These are phyloP conservation scores for Papilio protenor DNA, from an alignment of 2,888 invertebrate species.

Conservation along the genomic window DNA sequence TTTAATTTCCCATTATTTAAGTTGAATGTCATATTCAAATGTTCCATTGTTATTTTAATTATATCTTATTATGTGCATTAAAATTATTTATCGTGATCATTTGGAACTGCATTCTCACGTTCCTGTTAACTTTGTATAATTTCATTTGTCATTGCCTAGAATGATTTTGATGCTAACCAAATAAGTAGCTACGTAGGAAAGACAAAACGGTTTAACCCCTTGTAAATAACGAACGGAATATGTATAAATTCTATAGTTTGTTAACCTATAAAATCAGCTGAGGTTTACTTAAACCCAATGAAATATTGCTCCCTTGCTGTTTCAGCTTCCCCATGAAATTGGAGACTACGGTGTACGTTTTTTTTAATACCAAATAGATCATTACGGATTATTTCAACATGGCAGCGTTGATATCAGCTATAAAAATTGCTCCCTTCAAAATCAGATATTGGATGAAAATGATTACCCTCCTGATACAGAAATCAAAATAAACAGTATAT, in stretches of 20 bases:
- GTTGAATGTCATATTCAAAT: conserved; percentile 35
- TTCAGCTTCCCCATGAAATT: conserved; percentile 61
- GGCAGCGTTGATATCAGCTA: conserved; percentile 62
- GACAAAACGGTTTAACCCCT: neutral
- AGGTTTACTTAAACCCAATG: conserved; percentile 7
- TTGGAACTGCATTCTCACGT: conserved; percentile 47
- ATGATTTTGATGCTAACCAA: neutral
- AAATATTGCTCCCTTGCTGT: conserved; percentile 53
- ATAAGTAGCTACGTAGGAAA: neutral
- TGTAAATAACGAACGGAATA: too few species aligned
- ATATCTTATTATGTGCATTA: conserved; percentile 28
- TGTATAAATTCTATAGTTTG: too few species aligned
- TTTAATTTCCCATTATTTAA: conserved; percentile 27
- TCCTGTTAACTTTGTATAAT: conserved; percentile 61
- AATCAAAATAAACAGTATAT: neutral
- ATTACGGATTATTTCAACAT: conserved; percentile 72
- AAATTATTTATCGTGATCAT: conserved; percentile 21
- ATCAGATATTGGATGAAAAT: neutral
- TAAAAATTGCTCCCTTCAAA: conserved; percentile 24
- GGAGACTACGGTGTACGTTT: conserved; percentile 59
- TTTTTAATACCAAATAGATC: conserved; percentile 69
- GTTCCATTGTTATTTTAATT: conserved; percentile 33
- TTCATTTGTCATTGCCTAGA: conserved; percentile 36
- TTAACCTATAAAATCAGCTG: neutral
- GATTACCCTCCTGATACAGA: neutral